Conservation (phyloP, 1,140 invertebrate genomes). For the Plodia interpunctella region DNA sequence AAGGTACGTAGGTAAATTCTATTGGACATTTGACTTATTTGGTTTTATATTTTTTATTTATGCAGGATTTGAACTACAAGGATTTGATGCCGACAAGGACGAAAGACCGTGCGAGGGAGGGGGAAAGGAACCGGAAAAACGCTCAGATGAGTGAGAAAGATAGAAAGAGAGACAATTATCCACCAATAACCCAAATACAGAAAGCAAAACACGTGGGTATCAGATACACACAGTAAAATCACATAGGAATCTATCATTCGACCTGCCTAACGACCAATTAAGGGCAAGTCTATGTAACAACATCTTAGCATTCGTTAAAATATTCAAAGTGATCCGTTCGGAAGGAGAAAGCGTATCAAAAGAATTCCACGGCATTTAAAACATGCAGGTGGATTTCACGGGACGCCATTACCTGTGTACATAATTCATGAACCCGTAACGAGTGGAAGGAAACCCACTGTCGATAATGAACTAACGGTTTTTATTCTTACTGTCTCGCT, state of each 20-base stretch:
- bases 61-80: not conserved
- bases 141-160: too few species aligned
- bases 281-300: not conserved
- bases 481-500: conserved; percentile 13
- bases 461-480: conserved; percentile 60
- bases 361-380: conserved; percentile 58
- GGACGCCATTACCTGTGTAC: conserved; percentile 56
- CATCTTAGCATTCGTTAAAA: conserved; percentile 35
- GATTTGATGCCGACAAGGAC: too few species aligned
- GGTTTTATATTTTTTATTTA: not conserved
- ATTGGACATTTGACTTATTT: not conserved
- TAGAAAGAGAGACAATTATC: not conserved
- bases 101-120: too few species aligned
- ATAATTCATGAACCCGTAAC: conserved; percentile 68
- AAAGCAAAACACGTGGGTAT: too few species aligned
- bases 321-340: conserved; percentile 43
- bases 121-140: too few species aligned
- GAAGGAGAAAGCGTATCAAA: conserved; percentile 34
- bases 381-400: conserved; percentile 58
- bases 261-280: conserved; percentile 10
- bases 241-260: too few species aligned
- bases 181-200: too few species aligned
- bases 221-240: too few species aligned
- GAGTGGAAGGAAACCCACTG: conserved; percentile 55
- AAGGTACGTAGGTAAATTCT: conserved; percentile 19